Evolutionary conservation across 2,888 invertebrate genomes (phyloP), one percentile per base, ranked within the genome.

Genomic region (Cosmia trapezina): DNA sequence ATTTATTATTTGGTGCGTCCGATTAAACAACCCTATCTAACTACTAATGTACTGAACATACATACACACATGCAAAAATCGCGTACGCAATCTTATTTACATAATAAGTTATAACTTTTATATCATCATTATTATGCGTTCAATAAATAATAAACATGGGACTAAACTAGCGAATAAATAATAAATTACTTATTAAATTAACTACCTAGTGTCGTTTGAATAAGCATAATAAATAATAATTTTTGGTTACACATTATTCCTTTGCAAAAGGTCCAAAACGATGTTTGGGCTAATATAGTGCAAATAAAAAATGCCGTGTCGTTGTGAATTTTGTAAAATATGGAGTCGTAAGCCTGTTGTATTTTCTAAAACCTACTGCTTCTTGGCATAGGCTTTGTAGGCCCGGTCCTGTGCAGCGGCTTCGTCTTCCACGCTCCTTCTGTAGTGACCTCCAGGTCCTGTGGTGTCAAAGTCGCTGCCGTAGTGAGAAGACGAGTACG

Each of bases 401-500:
- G 97, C 97, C 88, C 97, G 96, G 66, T 97, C 97, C 85, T 97
- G 97, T 86, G 97, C 97, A 57, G 97, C 96, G 70, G 97, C 96
- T 87, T 97, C 97, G 66, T 96, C 96, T 89, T 95, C 96, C 59
- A 96, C 96, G 87, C 96, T 97, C 78, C 96, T 93, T 85, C 97
- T 97, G 91, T 97, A 97, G 83, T 96, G 96, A 47, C 97, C 97
- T 53, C 97, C 96, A 12, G 97, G 96, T 14, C 96, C 96, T 6
- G 96, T 96, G 0, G 96, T 94, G 61, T 97, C 97, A 65, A 97
- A 97, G 80, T 97, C 97, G 84, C 97, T 97, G 64, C 97, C 97
- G 84, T 97, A 97, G 87, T 97, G 97, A 66, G 97, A 96, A 8
- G 97, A 96, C 3, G 98, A 98, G 89, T 98, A 98, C 8, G 97